Evolutionary conservation across 2,113 vertebrate genomes (phyloP), one percentile per base, ranked within the genome.

Genomic region (Piaya cayana): DNA sequence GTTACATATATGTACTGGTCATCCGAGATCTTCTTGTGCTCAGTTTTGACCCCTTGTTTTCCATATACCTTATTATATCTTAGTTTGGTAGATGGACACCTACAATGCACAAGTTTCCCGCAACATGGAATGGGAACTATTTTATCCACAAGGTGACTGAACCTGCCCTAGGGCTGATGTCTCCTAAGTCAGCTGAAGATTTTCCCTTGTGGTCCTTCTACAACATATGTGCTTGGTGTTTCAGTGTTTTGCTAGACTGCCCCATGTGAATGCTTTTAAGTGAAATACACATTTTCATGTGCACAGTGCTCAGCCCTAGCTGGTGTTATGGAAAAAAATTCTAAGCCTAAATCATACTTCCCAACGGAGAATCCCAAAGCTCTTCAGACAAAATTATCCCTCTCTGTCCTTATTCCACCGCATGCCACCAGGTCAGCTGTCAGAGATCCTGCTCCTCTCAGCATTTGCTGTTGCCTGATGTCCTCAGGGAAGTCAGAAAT

Each of bases 401-500:
- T 56, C 27, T 65, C 60, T 84, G 21, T 69, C 47, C 50, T 86
- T 75, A 70, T 74, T 74, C 22, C 27, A 58, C 11, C 1, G 1
- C 43, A 47, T 26, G n/a, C 36, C 53, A 74, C 19, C 37, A 59
- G 55, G 20, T 16, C 53, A 74, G 53, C 65, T 81, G 88, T 72
- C 53, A 71, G 53, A 93, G 23, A 81, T n/a, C 5, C 45, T 25
- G 16, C 27, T 78, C 32, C 8, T 75, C 52, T 86, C 53, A 59
- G 68, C 68, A 68, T 78, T 91, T 47, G 34, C 37, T 76, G 45
- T 75, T 92, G 83, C 62, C 21, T 60, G 34, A 74, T 78, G 50
- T 92, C 94, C 62, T 86, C 32, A 39, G 82, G 80, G 92, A 90
- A 71, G 78, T 34, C 47, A 93, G 63, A 70, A 96, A 93, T 97